phyloP scores from a whole-genome alignment of 2,113 vertebrate genomes.

The Aspidoscelis tigris region DNA sequence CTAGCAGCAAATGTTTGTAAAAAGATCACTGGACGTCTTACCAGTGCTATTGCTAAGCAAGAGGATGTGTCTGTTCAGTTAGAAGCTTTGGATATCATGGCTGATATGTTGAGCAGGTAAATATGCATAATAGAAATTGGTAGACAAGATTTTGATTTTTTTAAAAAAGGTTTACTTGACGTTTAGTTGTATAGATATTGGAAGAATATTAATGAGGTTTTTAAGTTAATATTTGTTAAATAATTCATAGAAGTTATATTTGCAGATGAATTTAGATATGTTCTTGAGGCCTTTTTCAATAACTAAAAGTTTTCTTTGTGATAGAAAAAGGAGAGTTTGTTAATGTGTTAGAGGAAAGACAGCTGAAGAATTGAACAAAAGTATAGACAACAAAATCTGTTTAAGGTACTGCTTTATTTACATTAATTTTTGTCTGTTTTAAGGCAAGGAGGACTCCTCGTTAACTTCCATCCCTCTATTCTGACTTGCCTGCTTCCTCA shows the following conservation, averaged over 20 bases:
- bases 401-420: slow-evolving; percentile 67
- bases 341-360: neutral
- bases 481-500: slow-evolving; percentile 97
- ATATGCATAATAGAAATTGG: neutral
- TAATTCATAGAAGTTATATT: neutral
- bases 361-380: neutral
- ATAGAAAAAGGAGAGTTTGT: neutral
- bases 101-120: slow-evolving; percentile 98
- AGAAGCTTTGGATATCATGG: slow-evolving; percentile 98
- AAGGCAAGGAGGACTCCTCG: slow-evolving; percentile 97
- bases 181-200: slow-evolving; percentile 2
- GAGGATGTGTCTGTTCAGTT: slow-evolving; percentile 98
- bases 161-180: slow-evolving; percentile 13
- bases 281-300: neutral
- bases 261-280: neutral
- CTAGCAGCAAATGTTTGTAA: slow-evolving; percentile 98
- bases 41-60: slow-evolving; percentile 98
- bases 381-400: neutral
- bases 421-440: slow-evolving; percentile 75
- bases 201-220: neutral
- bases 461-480: slow-evolving; percentile 99
- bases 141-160: slow-evolving; percentile 21
- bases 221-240: neutral
- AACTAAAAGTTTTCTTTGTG: neutral
- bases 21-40: slow-evolving; percentile 97